Evolutionary conservation across 2,113 vertebrate genomes (phyloP), one percentile per base, ranked within the genome.

Genomic region (Natator depressus): DNA sequence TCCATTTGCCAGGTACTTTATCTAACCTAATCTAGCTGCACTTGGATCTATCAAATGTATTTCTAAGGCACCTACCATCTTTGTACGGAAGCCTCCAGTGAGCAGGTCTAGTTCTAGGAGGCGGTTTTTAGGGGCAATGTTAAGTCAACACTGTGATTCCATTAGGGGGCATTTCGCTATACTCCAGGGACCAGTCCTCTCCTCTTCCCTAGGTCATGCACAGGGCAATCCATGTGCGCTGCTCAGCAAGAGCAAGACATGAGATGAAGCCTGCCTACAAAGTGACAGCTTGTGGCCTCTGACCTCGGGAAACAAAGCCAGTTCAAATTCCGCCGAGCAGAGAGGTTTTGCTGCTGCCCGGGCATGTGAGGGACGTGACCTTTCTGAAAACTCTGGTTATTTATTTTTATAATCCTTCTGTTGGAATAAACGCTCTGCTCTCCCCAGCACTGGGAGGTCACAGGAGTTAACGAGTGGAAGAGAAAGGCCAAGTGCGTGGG

Each of bases 361-460:
- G 85, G 91, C 87, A 87, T 91, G 84, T 0, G 0, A 96, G 96
- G 92, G 94, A 97, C 80, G 2, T 16, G 93, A 95, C 97, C 97
- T 97, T 96, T 97, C 92, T 81, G 91, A 87, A 95, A 94, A 96
- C 87, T 94, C 94, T 55, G 84, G 89, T 95, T 97, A 96, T 97
- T 97, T 97, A 91, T 98, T 98, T 97, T 92, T 94, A 94, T 95
- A 95, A 97, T 95, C 96, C 95, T 97, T 95, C 95, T 95, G 96
- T 95, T 91, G 94, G 95, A 90, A 94, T 96, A 96, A 97, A 97
- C 2, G 83, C 93, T 97, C 88, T 94, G 88, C 95, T 95, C 94
- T 85, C 29, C 0, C 87, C 94, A 81, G 2, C 7, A 95, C 95
- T 54, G 20, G 88, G 92, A 95, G 96, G 96, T 97, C 96, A 86